phyloP scores from a whole-genome alignment of 2,113 vertebrate species.

The Cisticola juncidis region DNA sequence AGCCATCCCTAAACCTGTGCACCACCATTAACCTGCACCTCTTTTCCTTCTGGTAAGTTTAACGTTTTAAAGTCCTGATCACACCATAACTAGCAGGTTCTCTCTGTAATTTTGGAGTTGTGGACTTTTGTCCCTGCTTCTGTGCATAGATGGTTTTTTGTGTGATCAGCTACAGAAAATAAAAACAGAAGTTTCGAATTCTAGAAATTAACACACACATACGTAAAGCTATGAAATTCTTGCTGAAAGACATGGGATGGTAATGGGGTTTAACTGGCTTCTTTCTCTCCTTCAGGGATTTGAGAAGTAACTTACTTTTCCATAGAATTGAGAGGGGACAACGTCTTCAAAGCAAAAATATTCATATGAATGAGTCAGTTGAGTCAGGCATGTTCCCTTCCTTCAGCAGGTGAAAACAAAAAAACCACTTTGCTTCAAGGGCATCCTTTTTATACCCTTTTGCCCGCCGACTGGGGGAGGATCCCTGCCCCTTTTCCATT shows the following conservation, averaged over 20 bases:
- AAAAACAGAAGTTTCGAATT: not conserved
- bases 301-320: not conserved
- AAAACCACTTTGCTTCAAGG: fast-evolving
- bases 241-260: not conserved
- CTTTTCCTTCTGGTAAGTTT: not conserved
- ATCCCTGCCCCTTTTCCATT: not conserved
- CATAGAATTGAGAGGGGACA: not conserved
- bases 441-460: not conserved
- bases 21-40: not conserved
- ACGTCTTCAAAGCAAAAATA: not conserved
- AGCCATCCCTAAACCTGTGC: not conserved
- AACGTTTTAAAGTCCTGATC: not conserved
- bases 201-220: fast-evolving
- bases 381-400: not conserved
- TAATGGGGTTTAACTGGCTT: not conserved
- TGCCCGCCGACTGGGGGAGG: fast-evolving
- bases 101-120: not conserved
- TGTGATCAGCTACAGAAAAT: not conserved
- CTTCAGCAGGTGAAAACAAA: fast-evolving
- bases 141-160: not conserved
- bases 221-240: not conserved
- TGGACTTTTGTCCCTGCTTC: not conserved
- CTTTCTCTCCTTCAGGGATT: not conserved
- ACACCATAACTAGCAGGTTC: not conserved
- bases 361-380: not conserved